A percentile compares a stretch with the other conserved stretches of the same genome.
Conservation (phyloP, 2,888 invertebrate species). For the Lepidochitona cinerea region DNA sequence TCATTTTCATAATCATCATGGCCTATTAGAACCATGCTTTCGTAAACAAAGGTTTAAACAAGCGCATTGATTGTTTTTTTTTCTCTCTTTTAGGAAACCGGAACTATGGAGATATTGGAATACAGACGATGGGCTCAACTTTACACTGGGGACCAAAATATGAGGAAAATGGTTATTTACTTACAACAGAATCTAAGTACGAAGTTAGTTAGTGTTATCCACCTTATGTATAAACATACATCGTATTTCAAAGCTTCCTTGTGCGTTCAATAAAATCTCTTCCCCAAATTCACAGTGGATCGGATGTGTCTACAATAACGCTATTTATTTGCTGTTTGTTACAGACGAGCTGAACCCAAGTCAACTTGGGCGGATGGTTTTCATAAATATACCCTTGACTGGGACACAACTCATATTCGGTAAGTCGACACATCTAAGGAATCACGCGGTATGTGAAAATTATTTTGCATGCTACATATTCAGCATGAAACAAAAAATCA, state of each 20-base stretch:
- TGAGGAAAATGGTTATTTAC: not conserved
- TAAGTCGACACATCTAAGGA: not conserved
- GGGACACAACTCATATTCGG: constrained; percentile 1
- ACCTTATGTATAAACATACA: no score
- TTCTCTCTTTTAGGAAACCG: constrained; percentile 23
- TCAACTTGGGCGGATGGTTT: constrained; percentile 20
- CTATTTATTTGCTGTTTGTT: not conserved
- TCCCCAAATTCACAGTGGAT: no score
- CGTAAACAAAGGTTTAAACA: not conserved
- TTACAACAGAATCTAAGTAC: no score
- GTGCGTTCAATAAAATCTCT: no score
- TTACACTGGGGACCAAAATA: constrained; percentile 77
- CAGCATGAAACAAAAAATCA: no score
- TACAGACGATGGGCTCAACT: constrained; percentile 72
- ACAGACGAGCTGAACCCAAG: constrained; percentile 67
- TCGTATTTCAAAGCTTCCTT: no score
- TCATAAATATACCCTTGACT: constrained; percentile 20
- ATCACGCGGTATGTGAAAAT: no score
- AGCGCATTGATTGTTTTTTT: not conserved
- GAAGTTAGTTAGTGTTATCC: no score
- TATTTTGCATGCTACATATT: no score
- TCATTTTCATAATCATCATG: no score
- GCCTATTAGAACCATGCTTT: no score
- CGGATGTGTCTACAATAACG: no score
- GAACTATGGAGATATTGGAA: constrained; percentile 25